Evolutionary conservation across 1,140 invertebrate genomes (phyloP), one percentile per base, ranked within the genome.

Genomic region (Aphelenchoides fujianensis): DNA sequence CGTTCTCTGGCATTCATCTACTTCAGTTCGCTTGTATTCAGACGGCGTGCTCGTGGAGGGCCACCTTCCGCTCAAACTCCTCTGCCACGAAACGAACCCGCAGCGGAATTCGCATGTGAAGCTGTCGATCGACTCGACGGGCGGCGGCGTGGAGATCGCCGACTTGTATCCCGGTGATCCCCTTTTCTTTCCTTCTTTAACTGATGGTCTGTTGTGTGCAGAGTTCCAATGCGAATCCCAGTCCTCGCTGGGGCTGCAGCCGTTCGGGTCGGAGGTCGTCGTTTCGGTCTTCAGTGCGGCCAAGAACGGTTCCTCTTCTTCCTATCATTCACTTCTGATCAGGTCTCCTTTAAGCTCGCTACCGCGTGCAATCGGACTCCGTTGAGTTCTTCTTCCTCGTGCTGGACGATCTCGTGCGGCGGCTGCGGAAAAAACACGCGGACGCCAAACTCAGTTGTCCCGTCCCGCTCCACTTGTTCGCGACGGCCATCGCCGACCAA

Each of bases 391-490:
- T 81, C 23, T 76, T 23, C 68, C 55, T 72, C 31, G 37, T 78
- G 5, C 71, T 78, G 41, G 61, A 75, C 19, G 53, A 67, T 16
- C 36, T 78, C 7, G 70, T 81, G 31, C 52, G 32, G 34, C 52
- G 76, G 19, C 63, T 78, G 23, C 53, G 19, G 31, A 70, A 61
- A 61, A 48, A 68, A 19, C 76, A 78, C 41, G 77, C 76, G 37
- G 70, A 81, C 34, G 79, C 64, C 27, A 68, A 68, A 37, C 52
- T 78, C 12, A 78, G 59, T 55, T 81, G 78, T 30, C 68, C 77
- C n/a, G 62, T 80, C 3, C 76, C 76, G 1, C 52, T 78, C 35
- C 78, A 78, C 35, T 52, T 78, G 55, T 79, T 81, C 41, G n/a
- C 80, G 1, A 68, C 19, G 1, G 74, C 34, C 36, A 79, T 78